These are phyloP conservation scores for Cyprinodon brontotheroides DNA, from an alignment of 2,113 vertebrate species.

Conservation along the genomic window DNA sequence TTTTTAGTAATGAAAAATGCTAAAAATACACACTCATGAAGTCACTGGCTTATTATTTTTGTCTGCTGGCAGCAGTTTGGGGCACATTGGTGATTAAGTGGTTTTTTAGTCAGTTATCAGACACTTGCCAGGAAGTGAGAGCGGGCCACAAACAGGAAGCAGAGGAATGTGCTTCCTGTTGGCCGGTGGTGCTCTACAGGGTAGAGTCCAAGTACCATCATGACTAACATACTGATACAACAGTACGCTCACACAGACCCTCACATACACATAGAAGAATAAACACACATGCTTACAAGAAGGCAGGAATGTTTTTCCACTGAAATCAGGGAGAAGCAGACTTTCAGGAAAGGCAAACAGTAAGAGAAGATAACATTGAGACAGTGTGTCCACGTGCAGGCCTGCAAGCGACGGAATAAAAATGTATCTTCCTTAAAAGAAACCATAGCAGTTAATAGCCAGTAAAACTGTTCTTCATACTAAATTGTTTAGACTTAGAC, in stretches of 20 bases:
- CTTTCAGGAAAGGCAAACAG: conserved; percentile 71
- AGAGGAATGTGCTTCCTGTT: conserved; percentile 83
- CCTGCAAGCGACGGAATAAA: conserved; percentile 16
- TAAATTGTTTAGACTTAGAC: neutral
- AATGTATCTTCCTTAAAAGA: neutral
- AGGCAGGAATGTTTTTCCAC: conserved; percentile 72
- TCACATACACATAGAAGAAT: conserved; percentile 11
- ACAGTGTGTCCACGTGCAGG: conserved; percentile 29
- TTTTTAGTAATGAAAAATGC: conserved; percentile 25
- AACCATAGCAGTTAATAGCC: neutral
- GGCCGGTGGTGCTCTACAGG: conserved; percentile 62
- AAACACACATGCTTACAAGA: conserved; percentile 37
- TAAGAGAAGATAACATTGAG: conserved; percentile 66
- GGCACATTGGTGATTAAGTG: conserved; percentile 71
- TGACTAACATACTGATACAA: conserved; percentile 50
- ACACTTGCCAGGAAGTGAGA: conserved; percentile 80
- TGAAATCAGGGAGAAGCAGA: conserved; percentile 71
- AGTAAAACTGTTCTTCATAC: neutral
- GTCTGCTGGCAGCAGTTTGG: conserved; percentile 45
- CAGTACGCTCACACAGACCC: conserved; percentile 38
- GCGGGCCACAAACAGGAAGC: conserved; percentile 82
- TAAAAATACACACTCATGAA: conserved; percentile 57
- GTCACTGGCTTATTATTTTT: conserved; percentile 56
- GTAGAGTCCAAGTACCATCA: conserved; percentile 78
- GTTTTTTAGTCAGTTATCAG: conserved; percentile 79